Evolutionary conservation across 2,888 invertebrate species (phyloP).

Genomic region (Cephus pygmeus): DNA sequence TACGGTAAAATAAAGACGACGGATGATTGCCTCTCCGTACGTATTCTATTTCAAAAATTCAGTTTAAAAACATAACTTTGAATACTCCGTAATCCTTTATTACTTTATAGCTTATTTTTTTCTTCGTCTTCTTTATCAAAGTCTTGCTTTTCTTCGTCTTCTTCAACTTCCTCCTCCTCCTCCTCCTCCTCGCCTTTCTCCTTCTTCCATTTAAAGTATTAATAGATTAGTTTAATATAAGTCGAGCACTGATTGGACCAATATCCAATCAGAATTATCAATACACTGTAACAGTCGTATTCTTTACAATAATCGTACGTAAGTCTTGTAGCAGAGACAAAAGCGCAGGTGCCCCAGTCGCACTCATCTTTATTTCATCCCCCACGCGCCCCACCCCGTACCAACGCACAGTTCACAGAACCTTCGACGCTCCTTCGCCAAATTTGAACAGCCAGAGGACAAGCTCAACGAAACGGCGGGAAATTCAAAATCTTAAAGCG

Average conservation of each 20-base stretch:
- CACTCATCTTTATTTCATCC: slow-evolving; percentile 28
- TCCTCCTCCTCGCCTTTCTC: background rate
- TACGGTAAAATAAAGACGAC: background rate
- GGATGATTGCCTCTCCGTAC: slow-evolving; percentile 57
- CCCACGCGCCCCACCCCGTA: no score
- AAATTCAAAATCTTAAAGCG: no score
- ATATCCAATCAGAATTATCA: slow-evolving; percentile 54
- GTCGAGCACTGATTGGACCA: slow-evolving; percentile 55
- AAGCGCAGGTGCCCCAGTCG: slow-evolving; percentile 59
- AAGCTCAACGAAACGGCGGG: no score
- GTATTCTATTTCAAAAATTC: slow-evolving; percentile 65
- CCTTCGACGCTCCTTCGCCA: no score
- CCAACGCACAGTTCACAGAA: no score
- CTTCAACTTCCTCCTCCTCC: slow-evolving; percentile 42
- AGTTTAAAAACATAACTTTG: slow-evolving; percentile 64
- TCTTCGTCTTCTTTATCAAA: slow-evolving; percentile 26
- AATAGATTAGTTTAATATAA: slow-evolving; percentile 60
- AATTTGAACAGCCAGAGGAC: no score
- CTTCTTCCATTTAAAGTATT: slow-evolving; percentile 47
- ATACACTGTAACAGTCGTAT: slow-evolving; percentile 62
- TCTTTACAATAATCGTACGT: slow-evolving; percentile 61
- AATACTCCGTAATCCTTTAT: slow-evolving; percentile 60
- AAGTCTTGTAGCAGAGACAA: slow-evolving; percentile 61
- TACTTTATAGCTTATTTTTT: slow-evolving; percentile 57
- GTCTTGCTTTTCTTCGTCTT: slow-evolving; percentile 44